Evolutionary conservation across 2,888 invertebrate genomes (phyloP).

Genomic region (Euproctis similis): DNA sequence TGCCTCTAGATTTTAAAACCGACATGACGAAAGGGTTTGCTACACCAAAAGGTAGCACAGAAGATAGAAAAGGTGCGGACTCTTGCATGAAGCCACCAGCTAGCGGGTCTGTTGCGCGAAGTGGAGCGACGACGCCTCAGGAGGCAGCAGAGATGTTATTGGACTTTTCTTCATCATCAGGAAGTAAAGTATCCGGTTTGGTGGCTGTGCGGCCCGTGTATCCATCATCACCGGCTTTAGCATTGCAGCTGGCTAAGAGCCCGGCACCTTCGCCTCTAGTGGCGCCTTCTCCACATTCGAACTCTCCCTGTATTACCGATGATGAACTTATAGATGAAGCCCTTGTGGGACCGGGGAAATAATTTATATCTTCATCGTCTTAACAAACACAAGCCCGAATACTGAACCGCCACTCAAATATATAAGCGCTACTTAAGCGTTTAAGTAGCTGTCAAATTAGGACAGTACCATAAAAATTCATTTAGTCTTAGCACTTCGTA

Average conservation of each 20-base stretch:
- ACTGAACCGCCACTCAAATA: too few relatives aligned
- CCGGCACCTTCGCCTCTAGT: conserved; percentile 83
- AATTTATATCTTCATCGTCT: conserved; percentile 34
- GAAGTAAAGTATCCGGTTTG: conserved; percentile 72
- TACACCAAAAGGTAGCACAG: conserved; percentile 59
- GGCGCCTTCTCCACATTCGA: conserved; percentile 80
- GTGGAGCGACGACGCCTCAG: conserved; percentile 69
- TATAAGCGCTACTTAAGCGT: too few relatives aligned
- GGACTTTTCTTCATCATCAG: conserved; percentile 79
- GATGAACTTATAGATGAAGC: conserved; percentile 95
- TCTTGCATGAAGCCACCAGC: conserved; percentile 66
- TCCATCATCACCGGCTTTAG: conserved; percentile 77
- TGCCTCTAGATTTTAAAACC: conserved; percentile 66
- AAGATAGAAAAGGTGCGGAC: conserved; percentile 66
- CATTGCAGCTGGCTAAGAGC: conserved; percentile 85
- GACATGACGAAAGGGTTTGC: conserved; percentile 66
- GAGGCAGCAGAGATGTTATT: conserved; percentile 80
- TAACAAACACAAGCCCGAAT: too few relatives aligned
- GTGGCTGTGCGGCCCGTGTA: conserved; percentile 75
- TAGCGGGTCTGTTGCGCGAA: conserved; percentile 56
- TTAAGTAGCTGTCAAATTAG: too few relatives aligned
- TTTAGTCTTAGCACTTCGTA: too few relatives aligned
- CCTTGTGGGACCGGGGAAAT: conserved; percentile 85
- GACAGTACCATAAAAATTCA: too few relatives aligned
- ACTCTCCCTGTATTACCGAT: conserved; percentile 88